Evolutionary conservation across 1,140 invertebrate genomes (phyloP).

Genomic region (Penaeus japonicus): DNA sequence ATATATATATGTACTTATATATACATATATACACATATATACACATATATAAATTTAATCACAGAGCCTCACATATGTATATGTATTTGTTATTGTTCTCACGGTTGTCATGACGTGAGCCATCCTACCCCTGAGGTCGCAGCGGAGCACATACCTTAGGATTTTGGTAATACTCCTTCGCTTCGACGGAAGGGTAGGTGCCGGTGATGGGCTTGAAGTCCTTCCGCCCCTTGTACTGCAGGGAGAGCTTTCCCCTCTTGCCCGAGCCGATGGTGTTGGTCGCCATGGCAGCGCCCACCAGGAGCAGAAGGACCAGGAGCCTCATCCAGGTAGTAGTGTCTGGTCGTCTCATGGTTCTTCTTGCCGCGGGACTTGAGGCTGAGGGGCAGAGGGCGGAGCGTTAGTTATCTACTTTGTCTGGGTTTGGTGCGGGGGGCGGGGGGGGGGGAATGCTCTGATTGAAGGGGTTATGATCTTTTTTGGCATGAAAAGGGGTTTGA

Average conservation of each 20-base stretch:
- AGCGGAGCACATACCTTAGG: slow-evolving; percentile 40
- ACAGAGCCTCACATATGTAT: neutral
- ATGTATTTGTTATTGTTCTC: neutral
- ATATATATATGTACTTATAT: neutral
- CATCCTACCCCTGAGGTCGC: neutral
- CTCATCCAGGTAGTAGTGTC: neutral
- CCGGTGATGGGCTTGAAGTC: slow-evolving; percentile 55
- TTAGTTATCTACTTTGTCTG: neutral
- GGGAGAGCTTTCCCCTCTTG: slow-evolving; percentile 29
- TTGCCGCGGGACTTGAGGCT: neutral
- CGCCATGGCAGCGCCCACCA: neutral
- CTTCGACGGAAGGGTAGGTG: slow-evolving; percentile 52
- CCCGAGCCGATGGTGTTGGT: slow-evolving; percentile 39
- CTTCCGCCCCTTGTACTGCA: slow-evolving; percentile 44
- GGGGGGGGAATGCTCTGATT: neutral
- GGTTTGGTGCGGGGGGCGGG: neutral
- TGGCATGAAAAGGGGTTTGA: neutral
- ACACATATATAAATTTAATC: neutral
- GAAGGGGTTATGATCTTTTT: neutral
- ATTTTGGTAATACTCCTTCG: slow-evolving; percentile 57
- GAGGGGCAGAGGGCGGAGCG: neutral
- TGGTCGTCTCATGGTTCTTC: neutral
- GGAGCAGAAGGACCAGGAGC: neutral
- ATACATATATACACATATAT: neutral
- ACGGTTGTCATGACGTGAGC: neutral